Conservation (phyloP, 2,113 vertebrate genomes). For the Lasiurus borealis region DNA sequence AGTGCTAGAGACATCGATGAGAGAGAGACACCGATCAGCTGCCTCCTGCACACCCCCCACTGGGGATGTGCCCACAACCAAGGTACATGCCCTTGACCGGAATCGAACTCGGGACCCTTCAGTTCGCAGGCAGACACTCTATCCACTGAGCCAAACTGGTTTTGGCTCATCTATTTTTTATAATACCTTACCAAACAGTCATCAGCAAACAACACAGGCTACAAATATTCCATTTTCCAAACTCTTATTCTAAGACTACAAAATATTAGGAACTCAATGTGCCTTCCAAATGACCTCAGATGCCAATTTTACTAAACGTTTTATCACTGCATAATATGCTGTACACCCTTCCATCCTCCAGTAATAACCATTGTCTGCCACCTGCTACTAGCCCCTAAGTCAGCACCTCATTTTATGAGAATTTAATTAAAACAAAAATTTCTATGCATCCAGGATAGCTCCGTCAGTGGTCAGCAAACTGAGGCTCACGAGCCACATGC, state of each 20-base stretch:
- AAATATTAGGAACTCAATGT: not conserved
- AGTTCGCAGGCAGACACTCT: no score
- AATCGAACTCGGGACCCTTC: no score
- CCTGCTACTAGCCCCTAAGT: not conserved
- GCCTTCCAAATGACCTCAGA: not conserved
- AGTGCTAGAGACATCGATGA: no score
- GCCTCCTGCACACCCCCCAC: no score
- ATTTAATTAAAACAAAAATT: constrained; percentile 54
- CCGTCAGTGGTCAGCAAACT: no score
- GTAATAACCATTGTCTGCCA: not conserved
- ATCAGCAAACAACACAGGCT: not conserved
- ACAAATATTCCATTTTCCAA: constrained; percentile 20
- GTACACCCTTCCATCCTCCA: not conserved
- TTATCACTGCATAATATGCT: not conserved
- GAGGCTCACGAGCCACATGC: no score
- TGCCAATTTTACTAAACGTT: constrained; percentile 23
- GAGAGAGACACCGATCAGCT: no score
- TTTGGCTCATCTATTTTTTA: not conserved
- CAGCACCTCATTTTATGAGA: constrained; percentile 25
- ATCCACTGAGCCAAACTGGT: no score
- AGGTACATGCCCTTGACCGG: no score
- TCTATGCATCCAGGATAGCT: not conserved
- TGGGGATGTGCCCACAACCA: no score
- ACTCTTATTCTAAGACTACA: constrained; percentile 15
- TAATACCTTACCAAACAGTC: not conserved